Evolutionary conservation across 1,140 invertebrate species (phyloP).

Genomic region (Pissodes strobi): DNA sequence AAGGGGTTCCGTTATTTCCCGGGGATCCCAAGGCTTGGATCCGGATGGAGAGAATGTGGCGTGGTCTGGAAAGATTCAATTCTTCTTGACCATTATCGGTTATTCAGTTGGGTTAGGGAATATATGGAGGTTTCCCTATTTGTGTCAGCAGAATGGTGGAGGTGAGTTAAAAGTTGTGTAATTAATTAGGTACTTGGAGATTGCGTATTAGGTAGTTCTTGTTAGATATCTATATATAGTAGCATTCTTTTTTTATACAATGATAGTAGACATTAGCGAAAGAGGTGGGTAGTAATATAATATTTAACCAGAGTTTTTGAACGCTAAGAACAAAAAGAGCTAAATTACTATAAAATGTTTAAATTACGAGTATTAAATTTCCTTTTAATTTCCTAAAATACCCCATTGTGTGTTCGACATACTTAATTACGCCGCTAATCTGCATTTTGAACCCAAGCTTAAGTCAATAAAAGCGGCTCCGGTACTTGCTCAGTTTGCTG

Average conservation of each 20-base stretch:
- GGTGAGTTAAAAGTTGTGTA: conserved; percentile 63
- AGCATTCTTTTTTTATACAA: neutral
- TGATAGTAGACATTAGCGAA: no score
- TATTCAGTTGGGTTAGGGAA: conserved; percentile 91
- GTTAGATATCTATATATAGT: neutral
- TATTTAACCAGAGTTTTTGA: no score
- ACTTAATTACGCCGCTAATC: no score
- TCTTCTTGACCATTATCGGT: conserved; percentile 88
- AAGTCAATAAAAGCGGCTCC: no score
- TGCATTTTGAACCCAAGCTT: no score
- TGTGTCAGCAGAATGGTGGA: conserved; percentile 93
- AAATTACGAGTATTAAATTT: no score
- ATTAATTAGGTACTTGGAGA: conserved; percentile 40
- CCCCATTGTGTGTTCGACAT: no score
- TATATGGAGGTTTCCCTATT: conserved; percentile 94
- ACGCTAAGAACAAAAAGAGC: no score
- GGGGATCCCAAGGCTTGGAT: conserved; percentile 45
- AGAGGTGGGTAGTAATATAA: no score
- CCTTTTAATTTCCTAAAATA: no score
- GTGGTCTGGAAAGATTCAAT: conserved; percentile 86
- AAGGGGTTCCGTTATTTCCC: conserved; percentile 60
- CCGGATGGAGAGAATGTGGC: conserved; percentile 65
- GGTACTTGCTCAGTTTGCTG: no score
- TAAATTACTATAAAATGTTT: no score
- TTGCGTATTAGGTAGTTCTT: neutral